Base-by-base conservation (phyloP, 2,888 invertebrate genomes). In the Noctua fimbriata region DNA sequence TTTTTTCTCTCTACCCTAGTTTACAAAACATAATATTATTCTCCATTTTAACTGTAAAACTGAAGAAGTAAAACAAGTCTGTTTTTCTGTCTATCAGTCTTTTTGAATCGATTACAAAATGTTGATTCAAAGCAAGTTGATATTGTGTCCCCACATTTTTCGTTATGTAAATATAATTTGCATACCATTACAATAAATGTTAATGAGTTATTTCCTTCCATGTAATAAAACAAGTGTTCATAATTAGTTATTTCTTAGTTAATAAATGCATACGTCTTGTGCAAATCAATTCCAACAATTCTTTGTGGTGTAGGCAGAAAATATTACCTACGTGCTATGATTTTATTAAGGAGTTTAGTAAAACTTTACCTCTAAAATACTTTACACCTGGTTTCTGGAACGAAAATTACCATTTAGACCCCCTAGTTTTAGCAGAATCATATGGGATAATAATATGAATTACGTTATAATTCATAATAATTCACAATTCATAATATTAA, bases 141-240 rank as follows among this genome's bases (percentile, higher is more conserved):
- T 47, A 66, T 36, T 63, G 60, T 66, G 58, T 28, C 21, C 16
- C 71, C 32, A 18, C 76, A 67, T 75, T 58, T 63, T 80, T 32
- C 41, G 60, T 41, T n/a, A 52, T 9, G 44, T 55, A n/a, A 58
- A 69, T 65, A 18, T 14, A 41, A 78, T 73, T 83, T 73, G 66
- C 73, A 58, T 78, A 81, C 16, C 21, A 55, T 55, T 47, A 41
- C 14, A 67, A 67, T 63, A 32, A 12, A 70, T 49, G n/a, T 47
- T 76, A 79, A 76, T 85, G 18, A 70, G 18, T 32, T 76, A 80
- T 67, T 73, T 81, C 83, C 85, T 76, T 60, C 28, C 60, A 52
- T 32, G 47, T 55, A 24, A 66, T 70, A 28, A 55, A 49, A 84
- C 69, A 75, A 83, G 81, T 80, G 81, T 80, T 75, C 6, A 44